phyloP scores from a whole-genome alignment of 2,113 vertebrate genomes.

The Dicaeum eximium region DNA sequence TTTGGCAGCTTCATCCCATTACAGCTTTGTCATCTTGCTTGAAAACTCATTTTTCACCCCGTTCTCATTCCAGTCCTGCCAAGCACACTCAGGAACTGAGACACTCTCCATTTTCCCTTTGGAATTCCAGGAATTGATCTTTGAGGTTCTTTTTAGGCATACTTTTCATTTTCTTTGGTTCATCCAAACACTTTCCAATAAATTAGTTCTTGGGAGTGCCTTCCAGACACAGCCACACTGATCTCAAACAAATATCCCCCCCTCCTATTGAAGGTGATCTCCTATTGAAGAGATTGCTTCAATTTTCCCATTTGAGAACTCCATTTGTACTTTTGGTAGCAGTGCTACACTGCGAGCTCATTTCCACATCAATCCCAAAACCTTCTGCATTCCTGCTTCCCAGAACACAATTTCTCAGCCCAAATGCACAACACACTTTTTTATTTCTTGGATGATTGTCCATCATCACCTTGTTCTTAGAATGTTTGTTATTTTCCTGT shows the following conservation, averaged over 20 bases:
- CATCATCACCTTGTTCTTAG: background rate
- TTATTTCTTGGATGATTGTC: background rate
- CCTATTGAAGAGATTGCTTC: too few relatives aligned
- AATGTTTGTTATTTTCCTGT: background rate
- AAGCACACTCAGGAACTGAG: background rate
- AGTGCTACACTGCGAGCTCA: rapidly evolving
- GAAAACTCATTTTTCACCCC: background rate
- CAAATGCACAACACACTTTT: background rate
- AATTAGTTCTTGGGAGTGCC: background rate
- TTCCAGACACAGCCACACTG: background rate
- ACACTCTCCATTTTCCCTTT: background rate
- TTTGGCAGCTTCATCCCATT: background rate
- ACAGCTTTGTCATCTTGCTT: background rate
- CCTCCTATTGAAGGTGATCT: background rate
- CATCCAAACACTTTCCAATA: background rate
- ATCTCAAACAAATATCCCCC: background rate
- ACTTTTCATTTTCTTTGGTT: background rate
- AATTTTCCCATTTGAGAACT: background rate
- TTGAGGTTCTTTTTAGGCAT: background rate
- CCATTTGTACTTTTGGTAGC: background rate
- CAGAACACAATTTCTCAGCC: background rate
- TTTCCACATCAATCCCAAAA: background rate
- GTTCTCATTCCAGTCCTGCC: background rate
- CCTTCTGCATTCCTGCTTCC: background rate
- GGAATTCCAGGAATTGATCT: background rate